Evolutionary conservation across 2,113 vertebrate species (phyloP).

Genomic region (Donacobius atricapilla): DNA sequence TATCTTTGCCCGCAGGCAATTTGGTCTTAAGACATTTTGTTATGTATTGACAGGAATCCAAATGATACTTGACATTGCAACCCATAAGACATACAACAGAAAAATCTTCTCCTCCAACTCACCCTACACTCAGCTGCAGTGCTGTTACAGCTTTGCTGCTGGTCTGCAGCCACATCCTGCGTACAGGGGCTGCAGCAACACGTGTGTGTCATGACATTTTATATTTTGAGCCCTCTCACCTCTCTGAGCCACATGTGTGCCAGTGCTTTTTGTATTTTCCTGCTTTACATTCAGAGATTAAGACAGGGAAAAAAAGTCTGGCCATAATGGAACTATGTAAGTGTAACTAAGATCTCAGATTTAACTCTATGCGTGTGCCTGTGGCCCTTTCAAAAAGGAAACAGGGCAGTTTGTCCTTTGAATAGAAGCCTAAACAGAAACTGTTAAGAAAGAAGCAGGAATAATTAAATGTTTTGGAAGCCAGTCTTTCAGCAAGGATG

Average conservation of each 20-base stretch:
- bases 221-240: neutral
- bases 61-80: constrained; percentile 25
- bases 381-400: neutral
- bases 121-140: neutral
- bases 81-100: neutral
- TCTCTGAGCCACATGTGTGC: neutral
- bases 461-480: neutral
- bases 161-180: neutral
- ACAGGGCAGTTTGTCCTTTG: neutral
- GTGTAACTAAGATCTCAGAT: neutral
- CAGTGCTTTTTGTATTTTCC: fast-evolving
- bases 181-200: neutral
- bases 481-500: neutral
- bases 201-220: fast-evolving
- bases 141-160: neutral
- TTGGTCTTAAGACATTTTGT: neutral
- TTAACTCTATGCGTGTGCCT: fast-evolving
- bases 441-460: neutral
- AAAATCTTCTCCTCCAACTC: neutral
- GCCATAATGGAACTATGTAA: neutral
- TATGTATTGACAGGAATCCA: constrained; percentile 11
- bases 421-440: neutral
- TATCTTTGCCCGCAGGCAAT: constrained; percentile 3
- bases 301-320: neutral
- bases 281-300: neutral